Evolutionary conservation across 2,888 invertebrate species (phyloP).

Genomic region (Trichogramma dendrolimi): DNA sequence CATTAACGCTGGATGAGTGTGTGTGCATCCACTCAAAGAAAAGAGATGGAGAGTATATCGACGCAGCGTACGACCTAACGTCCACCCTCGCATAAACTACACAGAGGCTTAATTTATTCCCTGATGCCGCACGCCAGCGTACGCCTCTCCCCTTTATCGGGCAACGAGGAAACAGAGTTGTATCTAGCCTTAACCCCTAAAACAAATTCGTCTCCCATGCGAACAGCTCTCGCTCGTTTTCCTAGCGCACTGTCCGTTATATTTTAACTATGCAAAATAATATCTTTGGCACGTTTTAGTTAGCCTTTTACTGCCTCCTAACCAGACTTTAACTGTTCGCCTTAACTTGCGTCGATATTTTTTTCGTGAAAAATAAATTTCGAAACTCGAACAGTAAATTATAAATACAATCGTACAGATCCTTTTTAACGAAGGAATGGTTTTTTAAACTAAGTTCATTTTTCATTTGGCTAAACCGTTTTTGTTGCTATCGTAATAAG

Average conservation of each 20-base stretch:
- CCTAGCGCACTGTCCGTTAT: constrained; percentile 31
- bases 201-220: constrained; percentile 9
- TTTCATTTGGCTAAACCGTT: no score
- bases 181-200: constrained; percentile 7
- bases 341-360: no score
- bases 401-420: no score
- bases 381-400: no score
- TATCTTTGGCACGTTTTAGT: constrained; percentile 33
- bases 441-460: no score
- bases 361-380: no score
- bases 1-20: no score
- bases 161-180: not conserved
- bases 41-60: not conserved
- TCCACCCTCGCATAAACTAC: constrained; percentile 26
- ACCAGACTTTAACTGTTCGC: not conserved
- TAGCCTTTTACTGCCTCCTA: constrained; percentile 2
- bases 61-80: not conserved
- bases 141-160: constrained; percentile 16
- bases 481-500: no score
- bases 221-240: constrained; percentile 22
- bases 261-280: constrained; percentile 39
- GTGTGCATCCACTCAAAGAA: not conserved
- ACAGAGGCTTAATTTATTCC: constrained; percentile 22
- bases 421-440: no score
- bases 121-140: not conserved